phyloP scores from a whole-genome alignment of 2,888 invertebrate species.

The Aspidiotus rigidus region DNA sequence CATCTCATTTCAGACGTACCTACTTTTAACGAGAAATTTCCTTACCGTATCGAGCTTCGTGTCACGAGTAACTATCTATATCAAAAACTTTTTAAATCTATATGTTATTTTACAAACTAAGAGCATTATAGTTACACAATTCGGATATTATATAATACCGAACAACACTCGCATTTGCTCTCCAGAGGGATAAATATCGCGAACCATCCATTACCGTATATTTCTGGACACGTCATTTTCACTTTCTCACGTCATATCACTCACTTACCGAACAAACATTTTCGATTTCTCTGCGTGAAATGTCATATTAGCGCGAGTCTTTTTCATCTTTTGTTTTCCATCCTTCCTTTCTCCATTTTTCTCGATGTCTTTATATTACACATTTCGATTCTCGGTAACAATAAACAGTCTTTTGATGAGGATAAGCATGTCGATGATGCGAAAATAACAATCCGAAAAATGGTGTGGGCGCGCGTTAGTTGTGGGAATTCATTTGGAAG shows the following conservation, averaged over 20 bases:
- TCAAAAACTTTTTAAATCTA: no score
- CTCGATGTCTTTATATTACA: background rate
- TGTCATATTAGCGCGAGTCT: background rate
- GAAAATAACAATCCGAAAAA: constrained; percentile 24
- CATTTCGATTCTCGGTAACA: constrained; percentile 9
- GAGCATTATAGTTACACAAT: no score
- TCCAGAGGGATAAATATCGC: constrained; percentile 19
- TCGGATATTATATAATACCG: no score
- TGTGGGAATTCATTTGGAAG: constrained; percentile 16
- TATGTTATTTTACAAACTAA: no score
- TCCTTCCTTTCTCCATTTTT: no score
- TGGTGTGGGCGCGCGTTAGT: constrained; percentile 6
- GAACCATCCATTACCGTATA: constrained; percentile 25
- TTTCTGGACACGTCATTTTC: constrained; percentile 31
- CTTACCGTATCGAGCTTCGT: no score
- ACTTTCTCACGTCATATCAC: constrained; percentile 26
- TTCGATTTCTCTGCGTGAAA: background rate
- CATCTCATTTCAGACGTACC: no score
- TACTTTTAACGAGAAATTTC: no score
- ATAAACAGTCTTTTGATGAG: constrained; percentile 12
- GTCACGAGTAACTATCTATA: no score
- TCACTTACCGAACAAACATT: constrained; percentile 28
- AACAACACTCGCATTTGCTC: background rate
- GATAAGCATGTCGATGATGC: constrained; percentile 3
- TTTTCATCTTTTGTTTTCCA: background rate